These are phyloP conservation scores for Plestiodon gilberti DNA, from an alignment of 2,113 vertebrate genomes.

Conservation along the genomic window DNA sequence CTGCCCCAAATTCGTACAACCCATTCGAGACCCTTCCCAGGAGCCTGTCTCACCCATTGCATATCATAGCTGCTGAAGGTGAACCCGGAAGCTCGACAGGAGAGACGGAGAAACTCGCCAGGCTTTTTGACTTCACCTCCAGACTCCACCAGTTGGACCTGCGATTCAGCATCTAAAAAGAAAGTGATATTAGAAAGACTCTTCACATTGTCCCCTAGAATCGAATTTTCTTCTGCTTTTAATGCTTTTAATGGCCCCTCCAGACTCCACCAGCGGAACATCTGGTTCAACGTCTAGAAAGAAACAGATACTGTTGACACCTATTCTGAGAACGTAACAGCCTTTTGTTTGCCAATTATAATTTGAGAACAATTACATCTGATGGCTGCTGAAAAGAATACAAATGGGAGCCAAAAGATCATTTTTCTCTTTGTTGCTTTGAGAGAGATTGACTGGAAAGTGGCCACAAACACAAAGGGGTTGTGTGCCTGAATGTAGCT, in stretches of 20 bases:
- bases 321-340: too few relatives aligned
- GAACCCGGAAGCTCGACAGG: conserved; percentile 12
- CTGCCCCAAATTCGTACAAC: not conserved
- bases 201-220: too few relatives aligned
- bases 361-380: not conserved
- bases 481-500: not conserved
- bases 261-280: not conserved
- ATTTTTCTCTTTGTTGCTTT: not conserved
- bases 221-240: too few relatives aligned
- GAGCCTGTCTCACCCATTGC: not conserved
- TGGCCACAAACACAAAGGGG: not conserved
- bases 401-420: too few relatives aligned
- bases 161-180: not conserved
- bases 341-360: too few relatives aligned
- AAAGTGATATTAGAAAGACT: too few relatives aligned
- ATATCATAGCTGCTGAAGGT: not conserved
- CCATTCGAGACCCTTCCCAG: not conserved
- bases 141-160: not conserved
- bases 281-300: not conserved
- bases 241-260: not conserved
- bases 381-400: not conserved
- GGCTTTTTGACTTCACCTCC: not conserved
- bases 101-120: not conserved
- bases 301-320: not conserved
- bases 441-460: not conserved